These are phyloP conservation scores for Pediacus dermestoides DNA, from an alignment of 2,888 invertebrate genomes.

Conservation along the genomic window DNA sequence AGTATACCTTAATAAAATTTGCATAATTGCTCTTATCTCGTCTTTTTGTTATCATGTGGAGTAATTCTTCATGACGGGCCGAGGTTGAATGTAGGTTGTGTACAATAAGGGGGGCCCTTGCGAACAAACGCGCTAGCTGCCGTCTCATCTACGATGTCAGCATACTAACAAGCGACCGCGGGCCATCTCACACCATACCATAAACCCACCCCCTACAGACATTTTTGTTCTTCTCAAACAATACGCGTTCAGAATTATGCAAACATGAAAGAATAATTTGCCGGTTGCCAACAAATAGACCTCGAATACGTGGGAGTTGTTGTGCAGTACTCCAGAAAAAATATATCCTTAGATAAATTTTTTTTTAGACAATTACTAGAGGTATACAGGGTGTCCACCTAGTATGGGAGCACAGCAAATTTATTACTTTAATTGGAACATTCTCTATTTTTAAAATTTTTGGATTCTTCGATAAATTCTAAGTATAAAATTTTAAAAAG, in stretches of 20 bases:
- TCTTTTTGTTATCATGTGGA: constrained; percentile 22
- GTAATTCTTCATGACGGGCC: constrained; percentile 22
- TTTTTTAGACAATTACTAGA: too few relatives aligned
- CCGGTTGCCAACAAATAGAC: constrained; percentile 24
- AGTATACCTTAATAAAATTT: constrained; percentile 23
- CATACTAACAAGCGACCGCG: constrained; percentile 36
- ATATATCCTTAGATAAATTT: too few relatives aligned
- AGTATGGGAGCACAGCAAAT: too few relatives aligned
- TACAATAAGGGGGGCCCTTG: constrained; percentile 8
- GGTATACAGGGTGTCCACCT: too few relatives aligned
- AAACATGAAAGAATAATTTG: constrained; percentile 35
- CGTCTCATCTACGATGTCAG: constrained; percentile 26
- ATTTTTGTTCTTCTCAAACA: constrained; percentile 37
- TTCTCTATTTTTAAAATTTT: too few relatives aligned
- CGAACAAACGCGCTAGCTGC: constrained; percentile 24
- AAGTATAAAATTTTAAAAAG: too few relatives aligned
- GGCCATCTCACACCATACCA: constrained; percentile 31
- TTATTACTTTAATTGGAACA: too few relatives aligned
- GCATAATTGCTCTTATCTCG: constrained; percentile 24
- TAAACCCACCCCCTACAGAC: too few relatives aligned
- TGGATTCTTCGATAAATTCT: too few relatives aligned
- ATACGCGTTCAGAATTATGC: constrained; percentile 36
- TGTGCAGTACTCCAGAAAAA: too few relatives aligned
- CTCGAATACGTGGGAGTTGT: constrained; percentile 18
- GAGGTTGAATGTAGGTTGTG: too few relatives aligned